phyloP scores from a whole-genome alignment of 2,113 vertebrate genomes.

The Melierax canorus region DNA sequence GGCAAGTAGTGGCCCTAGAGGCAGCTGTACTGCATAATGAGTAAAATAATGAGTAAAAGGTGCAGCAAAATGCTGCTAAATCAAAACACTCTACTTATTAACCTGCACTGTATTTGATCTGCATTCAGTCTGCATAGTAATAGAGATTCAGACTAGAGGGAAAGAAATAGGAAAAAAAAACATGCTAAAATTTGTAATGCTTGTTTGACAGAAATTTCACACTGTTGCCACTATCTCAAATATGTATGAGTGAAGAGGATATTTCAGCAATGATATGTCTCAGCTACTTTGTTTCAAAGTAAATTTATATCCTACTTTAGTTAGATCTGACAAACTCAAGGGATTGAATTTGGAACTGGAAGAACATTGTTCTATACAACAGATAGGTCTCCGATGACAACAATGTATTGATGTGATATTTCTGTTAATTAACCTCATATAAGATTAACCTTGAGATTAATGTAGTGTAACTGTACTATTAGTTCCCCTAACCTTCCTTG shows the following conservation, averaged over 20 bases:
- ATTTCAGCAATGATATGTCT: not conserved
- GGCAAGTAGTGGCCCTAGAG: not conserved
- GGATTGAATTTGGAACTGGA: not conserved
- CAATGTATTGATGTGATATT: not conserved
- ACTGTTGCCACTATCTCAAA: not conserved
- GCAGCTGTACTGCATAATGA: not conserved
- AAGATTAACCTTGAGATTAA: not conserved
- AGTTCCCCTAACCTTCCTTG: not conserved
- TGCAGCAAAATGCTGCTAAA: not conserved
- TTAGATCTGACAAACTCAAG: not conserved
- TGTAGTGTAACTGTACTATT: not conserved
- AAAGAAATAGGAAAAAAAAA: not conserved
- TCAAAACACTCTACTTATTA: not conserved
- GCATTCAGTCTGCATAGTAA: not conserved
- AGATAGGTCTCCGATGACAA: not conserved
- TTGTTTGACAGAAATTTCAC: not conserved
- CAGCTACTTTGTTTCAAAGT: not conserved
- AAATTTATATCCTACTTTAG: not conserved
- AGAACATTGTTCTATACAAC: not conserved
- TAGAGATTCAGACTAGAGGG: not conserved
- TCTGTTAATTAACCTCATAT: conserved; percentile 8
- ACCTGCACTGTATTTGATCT: not conserved
- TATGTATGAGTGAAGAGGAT: not conserved
- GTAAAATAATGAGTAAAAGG: not conserved
- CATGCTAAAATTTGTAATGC: not conserved